Evolutionary conservation across 2,797 vertebrate genomes (phyloP), one percentile per base, ranked within the genome.

Genomic region (Lithobates sylvaticus): DNA sequence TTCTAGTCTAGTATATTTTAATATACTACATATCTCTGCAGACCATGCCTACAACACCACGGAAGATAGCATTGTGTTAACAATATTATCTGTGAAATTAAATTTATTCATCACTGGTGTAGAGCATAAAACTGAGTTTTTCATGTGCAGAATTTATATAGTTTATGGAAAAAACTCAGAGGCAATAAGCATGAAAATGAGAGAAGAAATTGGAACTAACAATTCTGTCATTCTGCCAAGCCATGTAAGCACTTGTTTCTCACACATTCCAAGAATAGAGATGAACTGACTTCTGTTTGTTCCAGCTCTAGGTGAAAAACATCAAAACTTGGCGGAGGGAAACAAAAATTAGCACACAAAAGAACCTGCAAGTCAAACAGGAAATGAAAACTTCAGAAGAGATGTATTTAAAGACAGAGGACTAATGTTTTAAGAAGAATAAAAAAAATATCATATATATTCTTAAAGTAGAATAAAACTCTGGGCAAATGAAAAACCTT

Each of bases 251-350:
- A 39, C 76, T 65, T 78, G 64, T 79, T 79, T 39, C 27, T 79
- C 65, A 79, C 78, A 79, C 78, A 47, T 69, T 15, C 65, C 39
- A 79, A 50, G 78, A 79, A 79, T 50, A 69, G 65, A 69, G 64
- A 79, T 69, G 64, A 79, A 69, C 26, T 50, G 78, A 69, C 21
- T 68, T 78, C 58, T 26, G 65, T 67, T 42, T 67, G 61, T 78
- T 78, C n/a, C 61, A 44, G 26, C 36, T 18, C 39, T n/a, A 78
- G 76, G 61, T 18, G 21, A 77, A 77, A 67, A 67, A 29, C 65
- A 67, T 67, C 65, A 67, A 67, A 67, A 67, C 65, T 67, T 67
- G 65, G 65, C 65, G 29, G 9, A 26, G 26, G n/a, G 15, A 67
- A 29, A 29, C 65, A 26, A 67, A 67, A 67, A 26, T 67, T 29